phyloP scores from a whole-genome alignment of 2,888 invertebrate genomes.

The Drosophila algonquin region DNA sequence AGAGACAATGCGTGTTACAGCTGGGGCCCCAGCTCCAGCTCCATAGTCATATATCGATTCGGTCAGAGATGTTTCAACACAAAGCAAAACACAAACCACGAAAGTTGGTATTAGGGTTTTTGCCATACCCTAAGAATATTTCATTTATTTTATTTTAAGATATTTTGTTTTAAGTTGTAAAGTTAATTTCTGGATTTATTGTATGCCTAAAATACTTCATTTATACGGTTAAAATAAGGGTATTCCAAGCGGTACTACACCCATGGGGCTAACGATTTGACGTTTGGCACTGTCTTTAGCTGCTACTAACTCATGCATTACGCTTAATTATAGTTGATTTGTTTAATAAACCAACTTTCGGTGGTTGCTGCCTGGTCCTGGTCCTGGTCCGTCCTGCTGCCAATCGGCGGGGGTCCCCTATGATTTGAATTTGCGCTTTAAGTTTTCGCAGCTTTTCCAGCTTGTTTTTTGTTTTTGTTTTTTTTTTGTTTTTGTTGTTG shows the following conservation, averaged over 20 bases:
- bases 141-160: background rate
- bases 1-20: constrained; percentile 49
- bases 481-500: constrained; percentile 3
- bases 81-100: background rate
- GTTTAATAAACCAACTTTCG: constrained; percentile 59
- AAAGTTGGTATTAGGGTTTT: background rate
- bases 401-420: constrained; percentile 6
- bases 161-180: background rate
- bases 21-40: constrained; percentile 12
- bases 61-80: constrained; percentile 18
- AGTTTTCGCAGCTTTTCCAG: constrained; percentile 69
- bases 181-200: background rate
- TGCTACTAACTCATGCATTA: constrained; percentile 23
- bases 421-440: constrained; percentile 58
- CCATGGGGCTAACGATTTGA: constrained; percentile 2
- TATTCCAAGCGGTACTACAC: background rate
- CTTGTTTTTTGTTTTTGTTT: constrained; percentile 9
- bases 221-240: background rate
- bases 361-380: constrained; percentile 16
- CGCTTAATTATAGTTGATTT: constrained; percentile 71
- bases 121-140: background rate
- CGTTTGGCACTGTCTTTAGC: constrained; percentile 2
- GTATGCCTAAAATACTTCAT: background rate
- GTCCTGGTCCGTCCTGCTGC: constrained; percentile 3
- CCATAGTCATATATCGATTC: constrained; percentile 18